Evolutionary conservation across 53 echinoderm and acorn worm genomes (phyloP), one percentile per base, ranked within the genome.

Genomic region (Pentamera pediparva): DNA sequence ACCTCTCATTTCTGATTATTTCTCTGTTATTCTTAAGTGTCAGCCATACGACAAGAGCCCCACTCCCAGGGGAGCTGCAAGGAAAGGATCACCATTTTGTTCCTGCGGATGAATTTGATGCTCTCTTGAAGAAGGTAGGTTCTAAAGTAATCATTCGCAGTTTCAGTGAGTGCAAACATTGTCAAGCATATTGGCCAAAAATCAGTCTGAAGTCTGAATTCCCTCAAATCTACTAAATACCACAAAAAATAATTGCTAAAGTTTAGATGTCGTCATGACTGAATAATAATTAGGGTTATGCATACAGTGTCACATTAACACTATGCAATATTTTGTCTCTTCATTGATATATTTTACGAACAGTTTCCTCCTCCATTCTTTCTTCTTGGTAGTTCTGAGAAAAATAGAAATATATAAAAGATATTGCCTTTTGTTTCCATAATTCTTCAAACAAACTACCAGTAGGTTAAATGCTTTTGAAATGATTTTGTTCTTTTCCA

Each of bases 21-120:
- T 53, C 6, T 25, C 28, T 74, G 28, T 56, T 1, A 12, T 45
- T 39, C 18, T 45, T 75, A 56, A 98, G 98, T 17, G 59, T 91
- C 28, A 58, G 86, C 47, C 98, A 98, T 47, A 83, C 91, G 30
- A 98, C 98, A 36, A 76, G 98, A 80, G 83, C 83, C 22, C 80
- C 86, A 12, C 78, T 84, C 20, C 86, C 86, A n/a, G 86, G 81
- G 31, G 90, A 90, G 35, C 40, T 69, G 32, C 83, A 90, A 21
- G 81, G 77, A 48, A 88, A 85, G 37, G 86, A 98, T 40, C 86
- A 69, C 81, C 59, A 82, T 36, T 91, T 89, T 76, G 83, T 98
- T 1, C 76, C 98, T 36, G 9, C 74, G 20, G 76, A 75, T 15
- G 48, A 81, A 21, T 98, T 98, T 86, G 86, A 84, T 37, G 69